Evolutionary conservation across 2,797 vertebrate species (phyloP).

Genomic region (Periparus ater): DNA sequence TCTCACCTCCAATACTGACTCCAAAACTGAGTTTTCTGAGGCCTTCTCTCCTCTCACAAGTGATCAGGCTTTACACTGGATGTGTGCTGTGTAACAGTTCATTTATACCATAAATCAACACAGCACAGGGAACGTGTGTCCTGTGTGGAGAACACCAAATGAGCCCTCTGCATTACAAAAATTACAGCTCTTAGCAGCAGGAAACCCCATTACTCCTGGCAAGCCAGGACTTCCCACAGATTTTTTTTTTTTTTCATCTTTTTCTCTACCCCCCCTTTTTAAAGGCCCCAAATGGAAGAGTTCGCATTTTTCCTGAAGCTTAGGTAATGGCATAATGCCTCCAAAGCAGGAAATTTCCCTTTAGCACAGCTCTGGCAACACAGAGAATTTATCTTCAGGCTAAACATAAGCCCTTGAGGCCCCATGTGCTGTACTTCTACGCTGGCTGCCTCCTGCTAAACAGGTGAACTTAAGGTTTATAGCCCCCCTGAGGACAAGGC

Average conservation of each 20-base stretch:
- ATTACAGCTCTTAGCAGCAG: background rate
- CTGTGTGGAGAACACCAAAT: background rate
- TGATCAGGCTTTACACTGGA: background rate
- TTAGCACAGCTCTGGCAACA: background rate
- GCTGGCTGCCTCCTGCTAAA: background rate
- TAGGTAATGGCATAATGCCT: background rate
- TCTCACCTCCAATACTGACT: background rate
- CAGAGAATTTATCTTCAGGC: background rate
- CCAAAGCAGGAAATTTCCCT: no score
- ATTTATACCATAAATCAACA: background rate
- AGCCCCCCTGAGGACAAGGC: no score
- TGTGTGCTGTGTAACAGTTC: no score
- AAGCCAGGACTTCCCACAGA: background rate
- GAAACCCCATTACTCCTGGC: background rate
- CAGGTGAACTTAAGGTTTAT: background rate
- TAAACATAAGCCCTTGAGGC: background rate
- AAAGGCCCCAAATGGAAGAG: background rate
- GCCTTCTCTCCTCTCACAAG: background rate
- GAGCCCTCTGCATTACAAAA: background rate
- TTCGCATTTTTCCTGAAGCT: background rate
- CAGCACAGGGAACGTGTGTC: background rate
- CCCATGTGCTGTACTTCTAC: background rate
- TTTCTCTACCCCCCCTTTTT: background rate
- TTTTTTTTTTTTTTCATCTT: background rate
- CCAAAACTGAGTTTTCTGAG: background rate